Evolutionary conservation across 92 coral and sea anemone species (phyloP).

Genomic region (Porites cylindrica): DNA sequence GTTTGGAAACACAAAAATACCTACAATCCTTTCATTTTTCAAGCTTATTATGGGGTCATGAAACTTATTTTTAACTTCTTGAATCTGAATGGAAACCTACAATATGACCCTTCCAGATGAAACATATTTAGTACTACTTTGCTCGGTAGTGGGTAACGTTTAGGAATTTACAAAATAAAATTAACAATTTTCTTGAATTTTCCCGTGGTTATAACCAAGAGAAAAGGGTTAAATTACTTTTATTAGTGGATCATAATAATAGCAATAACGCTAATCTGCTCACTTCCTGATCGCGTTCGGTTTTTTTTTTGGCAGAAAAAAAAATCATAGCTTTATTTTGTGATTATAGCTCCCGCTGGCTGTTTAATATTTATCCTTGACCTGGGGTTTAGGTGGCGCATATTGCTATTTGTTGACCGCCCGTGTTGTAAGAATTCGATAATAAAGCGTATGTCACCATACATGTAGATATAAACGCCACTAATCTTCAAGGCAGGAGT

Average conservation of each 20-base stretch:
- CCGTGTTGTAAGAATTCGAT: neutral
- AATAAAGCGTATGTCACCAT: neutral
- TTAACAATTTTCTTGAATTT: too few species aligned
- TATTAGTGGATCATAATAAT: neutral
- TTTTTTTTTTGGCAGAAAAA: neutral
- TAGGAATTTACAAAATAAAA: too few species aligned
- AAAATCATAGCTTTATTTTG: too few species aligned
- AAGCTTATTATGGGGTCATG: too few species aligned
- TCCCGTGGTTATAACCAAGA: too few species aligned
- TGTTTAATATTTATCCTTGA: neutral
- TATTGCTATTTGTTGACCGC: constrained; percentile 1
- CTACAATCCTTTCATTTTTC: neutral
- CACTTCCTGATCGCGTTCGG: neutral
- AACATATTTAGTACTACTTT: too few species aligned
- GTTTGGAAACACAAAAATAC: neutral
- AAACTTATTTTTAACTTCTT: too few species aligned
- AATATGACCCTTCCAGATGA: too few species aligned
- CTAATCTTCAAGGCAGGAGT: constrained; percentile 10
- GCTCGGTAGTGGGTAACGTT: too few species aligned
- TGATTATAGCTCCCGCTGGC: neutral
- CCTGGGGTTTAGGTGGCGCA: neutral
- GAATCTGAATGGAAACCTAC: too few species aligned
- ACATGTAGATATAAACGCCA: constrained; percentile 14
- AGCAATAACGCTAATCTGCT: neutral
- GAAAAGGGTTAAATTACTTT: neutral